A percentile compares a stretch with the other conserved stretches of the same genome.
Conservation (phyloP, 2,888 invertebrate genomes). For the Eledone cirrhosa region DNA sequence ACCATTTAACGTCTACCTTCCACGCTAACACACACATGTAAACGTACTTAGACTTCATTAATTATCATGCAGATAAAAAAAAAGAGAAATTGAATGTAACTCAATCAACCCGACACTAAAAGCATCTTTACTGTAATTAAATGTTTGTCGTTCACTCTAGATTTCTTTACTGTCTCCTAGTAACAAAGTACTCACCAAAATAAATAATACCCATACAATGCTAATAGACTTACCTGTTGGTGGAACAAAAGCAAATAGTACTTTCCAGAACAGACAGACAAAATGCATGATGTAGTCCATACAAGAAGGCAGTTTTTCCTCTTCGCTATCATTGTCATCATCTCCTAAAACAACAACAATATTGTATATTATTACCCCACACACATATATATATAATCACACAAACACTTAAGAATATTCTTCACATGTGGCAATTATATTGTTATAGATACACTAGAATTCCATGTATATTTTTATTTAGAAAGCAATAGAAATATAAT, state of each 20-base stretch:
- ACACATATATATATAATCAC: neutral
- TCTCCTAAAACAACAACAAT: constrained; percentile 38
- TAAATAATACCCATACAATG: neutral
- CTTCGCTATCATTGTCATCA: constrained; percentile 64
- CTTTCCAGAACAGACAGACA: constrained; percentile 97
- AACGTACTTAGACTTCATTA: too few species aligned
- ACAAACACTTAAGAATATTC: neutral
- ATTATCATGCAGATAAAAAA: too few species aligned
- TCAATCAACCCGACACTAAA: neutral
- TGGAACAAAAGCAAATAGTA: constrained; percentile 96
- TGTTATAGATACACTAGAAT: too few species aligned
- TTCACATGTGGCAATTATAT: too few species aligned
- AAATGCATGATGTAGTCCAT: constrained; percentile 95
- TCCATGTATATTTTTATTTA: too few species aligned
- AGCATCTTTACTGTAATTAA: too few species aligned
- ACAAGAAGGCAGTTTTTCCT: constrained; percentile 80
- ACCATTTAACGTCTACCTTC: too few species aligned
- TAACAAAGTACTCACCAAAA: neutral
- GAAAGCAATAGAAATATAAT: too few species aligned
- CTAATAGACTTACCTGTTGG: constrained; percentile 81
- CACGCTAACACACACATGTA: too few species aligned
- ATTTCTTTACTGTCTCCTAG: neutral
- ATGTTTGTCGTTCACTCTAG: too few species aligned
- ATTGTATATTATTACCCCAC: neutral
- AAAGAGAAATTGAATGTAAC: neutral